A percentile compares a stretch with the other conserved stretches of the same genome.
These are phyloP conservation scores for Chlorodrepanis virens DNA, from an alignment of 2,113 vertebrate genomes.

Conservation along the genomic window DNA sequence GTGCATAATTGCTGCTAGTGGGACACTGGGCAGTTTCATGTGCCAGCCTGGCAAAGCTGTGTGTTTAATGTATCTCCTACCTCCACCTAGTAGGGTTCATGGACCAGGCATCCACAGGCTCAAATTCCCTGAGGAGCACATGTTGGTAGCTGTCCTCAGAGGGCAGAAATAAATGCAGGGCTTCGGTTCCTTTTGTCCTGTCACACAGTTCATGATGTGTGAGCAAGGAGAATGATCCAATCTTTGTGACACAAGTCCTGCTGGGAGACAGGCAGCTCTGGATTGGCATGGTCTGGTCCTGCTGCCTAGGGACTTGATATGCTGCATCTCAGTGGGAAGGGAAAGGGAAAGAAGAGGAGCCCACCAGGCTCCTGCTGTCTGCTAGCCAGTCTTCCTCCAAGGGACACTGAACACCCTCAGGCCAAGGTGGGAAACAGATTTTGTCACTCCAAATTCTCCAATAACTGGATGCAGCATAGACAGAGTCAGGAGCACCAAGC, in stretches of 20 bases:
- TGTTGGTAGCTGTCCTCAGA: neutral
- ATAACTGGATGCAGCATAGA: neutral
- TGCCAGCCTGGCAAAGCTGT: neutral
- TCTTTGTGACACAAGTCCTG: neutral
- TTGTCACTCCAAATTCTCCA: neutral
- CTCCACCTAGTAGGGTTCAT: neutral
- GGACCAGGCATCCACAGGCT: neutral
- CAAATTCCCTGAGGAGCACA: neutral
- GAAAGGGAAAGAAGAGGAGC: neutral
- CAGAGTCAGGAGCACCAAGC: neutral
- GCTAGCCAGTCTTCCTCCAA: neutral
- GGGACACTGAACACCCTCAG: rapidly evolving
- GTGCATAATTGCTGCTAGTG: neutral
- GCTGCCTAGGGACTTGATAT: neutral
- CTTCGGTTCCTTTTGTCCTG: neutral
- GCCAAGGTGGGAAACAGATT: neutral
- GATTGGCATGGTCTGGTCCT: neutral
- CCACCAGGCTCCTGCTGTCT: neutral
- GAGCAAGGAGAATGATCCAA: neutral
- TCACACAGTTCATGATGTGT: neutral
- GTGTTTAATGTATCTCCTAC: neutral
- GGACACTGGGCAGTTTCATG: neutral
- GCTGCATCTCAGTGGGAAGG: neutral
- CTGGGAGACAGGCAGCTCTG: neutral
- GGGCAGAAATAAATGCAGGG: neutral